These are phyloP conservation scores for Drosophila sp. DNA, from an alignment of 1,140 invertebrate species.

Conservation along the genomic window DNA sequence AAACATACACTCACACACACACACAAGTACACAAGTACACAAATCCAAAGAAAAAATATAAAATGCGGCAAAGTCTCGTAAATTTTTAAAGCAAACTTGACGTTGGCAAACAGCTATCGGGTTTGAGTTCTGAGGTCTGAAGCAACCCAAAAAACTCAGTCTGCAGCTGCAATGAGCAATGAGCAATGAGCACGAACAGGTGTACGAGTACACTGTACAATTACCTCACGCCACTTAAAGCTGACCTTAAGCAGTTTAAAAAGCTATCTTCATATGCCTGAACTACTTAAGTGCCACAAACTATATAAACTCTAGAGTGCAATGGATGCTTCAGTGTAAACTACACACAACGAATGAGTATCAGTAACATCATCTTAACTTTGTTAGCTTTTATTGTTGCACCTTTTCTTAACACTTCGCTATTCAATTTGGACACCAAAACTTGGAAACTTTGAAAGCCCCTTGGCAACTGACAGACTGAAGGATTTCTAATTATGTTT, in stretches of 20 bases:
- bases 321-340: neutral
- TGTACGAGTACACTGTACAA: neutral
- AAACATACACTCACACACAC: conserved; percentile 10
- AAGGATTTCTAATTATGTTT: too few species aligned
- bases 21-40: neutral
- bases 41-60: too few species aligned
- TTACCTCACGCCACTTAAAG: neutral
- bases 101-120: conserved; percentile 17
- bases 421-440: neutral
- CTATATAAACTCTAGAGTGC: neutral
- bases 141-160: neutral
- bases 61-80: conserved; percentile 36
- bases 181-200: too few species aligned
- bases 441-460: neutral
- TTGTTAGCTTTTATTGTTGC: neutral
- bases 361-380: neutral
- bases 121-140: neutral
- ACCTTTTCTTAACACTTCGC: neutral
- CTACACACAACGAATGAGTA: neutral
- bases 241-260: neutral
- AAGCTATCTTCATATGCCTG: neutral
- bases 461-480: too few species aligned
- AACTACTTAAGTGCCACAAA: neutral
- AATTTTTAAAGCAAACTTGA: conserved; percentile 31
- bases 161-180: neutral